Evolutionary conservation across 2,888 invertebrate species (phyloP).

Genomic region (Ischnura elegans): DNA sequence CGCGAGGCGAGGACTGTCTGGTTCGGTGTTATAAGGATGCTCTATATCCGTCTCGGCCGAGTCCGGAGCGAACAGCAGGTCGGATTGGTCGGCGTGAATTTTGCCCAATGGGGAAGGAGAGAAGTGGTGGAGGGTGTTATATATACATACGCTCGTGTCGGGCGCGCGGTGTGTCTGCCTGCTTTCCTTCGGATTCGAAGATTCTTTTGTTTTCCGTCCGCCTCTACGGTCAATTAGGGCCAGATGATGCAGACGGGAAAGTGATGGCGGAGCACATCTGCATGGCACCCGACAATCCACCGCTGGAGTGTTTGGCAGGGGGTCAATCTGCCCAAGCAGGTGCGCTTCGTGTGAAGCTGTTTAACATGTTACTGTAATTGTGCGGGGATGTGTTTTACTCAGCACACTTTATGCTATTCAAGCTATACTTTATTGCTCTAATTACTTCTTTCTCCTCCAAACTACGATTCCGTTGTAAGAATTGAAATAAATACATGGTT

Average conservation of each 20-base stretch:
- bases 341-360: too few species aligned
- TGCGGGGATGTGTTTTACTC: too few species aligned
- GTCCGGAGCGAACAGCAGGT: neutral
- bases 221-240: neutral
- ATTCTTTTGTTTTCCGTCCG: slow-evolving; percentile 1
- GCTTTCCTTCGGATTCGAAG: neutral
- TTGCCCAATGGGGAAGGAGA: slow-evolving; percentile 29
- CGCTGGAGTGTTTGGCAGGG: too few species aligned
- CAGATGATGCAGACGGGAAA: neutral
- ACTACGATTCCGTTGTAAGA: too few species aligned
- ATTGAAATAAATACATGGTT: too few species aligned
- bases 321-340: too few species aligned
- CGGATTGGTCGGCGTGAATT: neutral
- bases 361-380: too few species aligned
- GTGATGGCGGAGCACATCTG: neutral
- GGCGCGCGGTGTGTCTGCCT: neutral
- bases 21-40: neutral
- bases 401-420: too few species aligned
- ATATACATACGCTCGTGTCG: neutral
- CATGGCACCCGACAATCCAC: too few species aligned
- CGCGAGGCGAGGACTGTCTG: neutral
- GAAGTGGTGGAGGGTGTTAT: neutral
- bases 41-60: slow-evolving; percentile 54
- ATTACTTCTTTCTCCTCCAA: too few species aligned
- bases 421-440: too few species aligned